These are phyloP conservation scores for Eilema caniola DNA, from an alignment of 2,888 invertebrate species.

Conservation along the genomic window DNA sequence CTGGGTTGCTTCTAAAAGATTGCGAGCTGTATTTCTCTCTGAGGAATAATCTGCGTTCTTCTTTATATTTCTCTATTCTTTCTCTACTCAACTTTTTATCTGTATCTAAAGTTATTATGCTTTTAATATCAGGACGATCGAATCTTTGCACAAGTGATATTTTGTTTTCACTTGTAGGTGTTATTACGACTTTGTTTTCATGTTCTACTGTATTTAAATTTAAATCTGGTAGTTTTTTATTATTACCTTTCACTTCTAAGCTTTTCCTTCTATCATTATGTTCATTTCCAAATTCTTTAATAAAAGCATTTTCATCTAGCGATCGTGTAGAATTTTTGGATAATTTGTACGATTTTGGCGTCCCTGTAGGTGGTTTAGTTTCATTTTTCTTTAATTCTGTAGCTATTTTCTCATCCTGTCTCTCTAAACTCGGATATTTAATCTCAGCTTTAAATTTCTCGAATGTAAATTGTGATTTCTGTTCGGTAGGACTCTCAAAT, in stretches of 20 bases:
- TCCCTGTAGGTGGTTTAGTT: slow-evolving; percentile 43
- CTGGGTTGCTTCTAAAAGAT: slow-evolving; percentile 90
- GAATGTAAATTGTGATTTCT: slow-evolving; percentile 86
- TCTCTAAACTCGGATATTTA: slow-evolving; percentile 74
- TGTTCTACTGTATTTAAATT: slow-evolving; percentile 74
- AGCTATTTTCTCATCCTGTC: slow-evolving; percentile 62
- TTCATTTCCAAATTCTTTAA: slow-evolving; percentile 88
- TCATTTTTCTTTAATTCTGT: slow-evolving; percentile 65
- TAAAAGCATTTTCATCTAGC: slow-evolving; percentile 91
- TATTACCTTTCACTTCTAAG: slow-evolving; percentile 88
- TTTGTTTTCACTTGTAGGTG: slow-evolving; percentile 88
- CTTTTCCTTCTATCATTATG: slow-evolving; percentile 86
- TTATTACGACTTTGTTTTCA: slow-evolving; percentile 73
- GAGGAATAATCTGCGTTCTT: slow-evolving; percentile 66
- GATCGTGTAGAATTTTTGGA: slow-evolving; percentile 90
- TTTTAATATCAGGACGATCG: slow-evolving; percentile 70
- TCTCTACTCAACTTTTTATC: slow-evolving; percentile 91
- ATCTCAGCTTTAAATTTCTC: slow-evolving; percentile 80
- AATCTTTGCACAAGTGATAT: slow-evolving; percentile 87
- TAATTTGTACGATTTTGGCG: slow-evolving; percentile 86
- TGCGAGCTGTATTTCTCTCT: slow-evolving; percentile 94
- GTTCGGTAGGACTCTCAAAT: slow-evolving; percentile 89
- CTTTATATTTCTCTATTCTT: slow-evolving; percentile 89
- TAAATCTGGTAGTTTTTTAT: slow-evolving; percentile 84
- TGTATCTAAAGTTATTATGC: slow-evolving; percentile 74